phyloP scores from a whole-genome alignment of 2,113 vertebrate genomes.

The Sitta europaea region DNA sequence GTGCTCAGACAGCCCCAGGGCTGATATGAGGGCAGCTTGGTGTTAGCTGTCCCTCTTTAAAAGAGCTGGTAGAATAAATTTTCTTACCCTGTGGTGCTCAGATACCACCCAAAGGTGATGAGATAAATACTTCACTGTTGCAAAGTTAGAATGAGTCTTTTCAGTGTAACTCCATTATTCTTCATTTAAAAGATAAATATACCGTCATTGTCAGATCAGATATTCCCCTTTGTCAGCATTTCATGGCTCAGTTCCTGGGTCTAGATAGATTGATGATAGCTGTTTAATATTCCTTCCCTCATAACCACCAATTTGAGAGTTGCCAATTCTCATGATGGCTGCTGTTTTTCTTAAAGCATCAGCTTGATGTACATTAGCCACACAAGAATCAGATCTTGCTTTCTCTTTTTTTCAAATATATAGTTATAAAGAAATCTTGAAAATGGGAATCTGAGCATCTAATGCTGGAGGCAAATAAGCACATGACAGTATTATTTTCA shows the following conservation, averaged over 20 bases:
- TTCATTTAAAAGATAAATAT: constrained; percentile 64
- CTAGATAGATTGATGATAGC: constrained; percentile 57
- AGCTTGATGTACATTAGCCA: not conserved
- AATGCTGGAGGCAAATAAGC: not conserved
- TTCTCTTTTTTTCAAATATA: not conserved
- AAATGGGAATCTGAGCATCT: not conserved
- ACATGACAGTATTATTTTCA: not conserved
- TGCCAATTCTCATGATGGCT: constrained; percentile 38
- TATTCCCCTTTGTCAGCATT: constrained; percentile 54
- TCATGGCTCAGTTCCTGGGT: constrained; percentile 53
- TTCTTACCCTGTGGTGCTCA: not conserved
- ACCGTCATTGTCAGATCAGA: constrained; percentile 35
- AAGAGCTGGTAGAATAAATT: not conserved
- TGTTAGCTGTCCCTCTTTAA: not conserved
- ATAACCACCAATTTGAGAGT: constrained; percentile 55
- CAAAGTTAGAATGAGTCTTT: constrained; percentile 13
- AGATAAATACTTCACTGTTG: not conserved
- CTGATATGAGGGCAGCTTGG: not conserved
- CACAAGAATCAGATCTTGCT: not conserved
- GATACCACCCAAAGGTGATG: not conserved
- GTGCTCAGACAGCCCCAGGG: rapidly evolving
- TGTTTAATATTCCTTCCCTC: constrained; percentile 53
- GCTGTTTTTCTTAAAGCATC: constrained; percentile 39
- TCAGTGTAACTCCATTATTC: constrained; percentile 55
- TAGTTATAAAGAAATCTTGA: not conserved